phyloP scores from a whole-genome alignment of 2,797 vertebrate species.

The Tokudaia muenninki region DNA sequence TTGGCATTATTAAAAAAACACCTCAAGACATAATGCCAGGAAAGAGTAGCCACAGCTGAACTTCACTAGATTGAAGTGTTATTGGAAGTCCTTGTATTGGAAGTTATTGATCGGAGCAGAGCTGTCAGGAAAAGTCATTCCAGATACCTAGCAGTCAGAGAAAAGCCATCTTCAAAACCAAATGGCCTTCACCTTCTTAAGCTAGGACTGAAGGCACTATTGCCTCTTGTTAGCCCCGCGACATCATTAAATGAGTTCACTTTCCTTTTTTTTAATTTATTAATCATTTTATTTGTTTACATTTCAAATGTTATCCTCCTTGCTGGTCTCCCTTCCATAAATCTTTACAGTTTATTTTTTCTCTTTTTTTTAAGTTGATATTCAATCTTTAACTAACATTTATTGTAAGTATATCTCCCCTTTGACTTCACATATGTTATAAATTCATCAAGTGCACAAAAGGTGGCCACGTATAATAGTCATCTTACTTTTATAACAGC shows the following conservation, averaged over 20 bases:
- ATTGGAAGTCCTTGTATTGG: not conserved
- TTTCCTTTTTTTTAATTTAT: not conserved
- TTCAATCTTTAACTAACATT: too few species aligned
- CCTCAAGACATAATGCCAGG: not conserved
- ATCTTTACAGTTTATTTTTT: too few species aligned
- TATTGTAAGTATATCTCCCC: too few species aligned
- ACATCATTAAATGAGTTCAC: conserved; percentile 1
- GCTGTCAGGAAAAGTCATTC: not conserved
- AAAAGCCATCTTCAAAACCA: conserved; percentile 3
- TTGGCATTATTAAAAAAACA: not conserved
- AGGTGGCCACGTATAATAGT: too few species aligned
- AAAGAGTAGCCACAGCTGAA: not conserved
- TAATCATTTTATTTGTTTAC: too few species aligned
- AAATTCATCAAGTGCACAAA: too few species aligned
- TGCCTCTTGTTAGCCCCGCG: conserved; percentile 3
- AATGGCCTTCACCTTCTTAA: conserved; percentile 15
- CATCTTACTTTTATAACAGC: too few species aligned
- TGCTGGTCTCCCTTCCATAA: too few species aligned
- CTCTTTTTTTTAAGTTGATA: too few species aligned
- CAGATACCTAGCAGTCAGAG: not conserved
- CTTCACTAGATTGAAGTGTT: conserved; percentile 12
- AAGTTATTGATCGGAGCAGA: not conserved
- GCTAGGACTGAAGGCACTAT: not conserved
- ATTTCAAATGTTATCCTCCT: too few species aligned
- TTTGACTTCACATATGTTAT: too few species aligned